Evolutionary conservation across 2,888 invertebrate genomes (phyloP), one percentile per base, ranked within the genome.

Genomic region (Frankliniella intonsa): DNA sequence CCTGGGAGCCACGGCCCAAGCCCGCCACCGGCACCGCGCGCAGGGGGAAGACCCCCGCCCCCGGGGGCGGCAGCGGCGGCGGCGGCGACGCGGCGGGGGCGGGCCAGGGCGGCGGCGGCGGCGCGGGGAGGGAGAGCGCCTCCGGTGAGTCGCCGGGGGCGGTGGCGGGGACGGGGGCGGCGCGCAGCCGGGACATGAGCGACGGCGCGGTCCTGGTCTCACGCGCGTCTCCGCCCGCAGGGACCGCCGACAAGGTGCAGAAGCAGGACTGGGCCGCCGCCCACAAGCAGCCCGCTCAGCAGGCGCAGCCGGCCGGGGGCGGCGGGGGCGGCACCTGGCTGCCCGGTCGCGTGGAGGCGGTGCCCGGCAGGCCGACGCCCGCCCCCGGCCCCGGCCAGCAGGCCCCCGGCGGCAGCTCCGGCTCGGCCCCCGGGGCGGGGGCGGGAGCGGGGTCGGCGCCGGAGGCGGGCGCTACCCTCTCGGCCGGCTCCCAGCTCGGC

Each of bases 401-500:
- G 50, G 38, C 62, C 22, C n/a, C 27, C 82, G n/a, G 65, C 49
- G 65, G 38, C 38, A 51, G 69, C 76, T 50, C 81, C 55, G 27
- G 81, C 27, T 69, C 81, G 19, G 80, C 81, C 62, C 81, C 80
- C 82, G 69, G 83, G 84, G 81, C 55, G 81, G 83, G 69, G 17
- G 76, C 76, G 49, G 86, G 90, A 82, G 88, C 90, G 19, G 80
- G 80, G 10, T 65, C 62, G 22, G 81, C 80, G 2, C 38, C 81
- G n/a, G 69, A 83, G n/a, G 82, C 80, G n/a, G 82, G 82, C 49
- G 25, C 12, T 9, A 76, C 69, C 11, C 69, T 76, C 22, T 76
- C 69, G 69, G 22, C 69, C 11, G 69, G 69, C 69, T 76, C 69
- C 22, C 69, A 76, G 69, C 69, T 76, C 22, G 69, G 69, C 25